Conservation (phyloP, 2,888 invertebrate species). For the Tinea pellionella region DNA sequence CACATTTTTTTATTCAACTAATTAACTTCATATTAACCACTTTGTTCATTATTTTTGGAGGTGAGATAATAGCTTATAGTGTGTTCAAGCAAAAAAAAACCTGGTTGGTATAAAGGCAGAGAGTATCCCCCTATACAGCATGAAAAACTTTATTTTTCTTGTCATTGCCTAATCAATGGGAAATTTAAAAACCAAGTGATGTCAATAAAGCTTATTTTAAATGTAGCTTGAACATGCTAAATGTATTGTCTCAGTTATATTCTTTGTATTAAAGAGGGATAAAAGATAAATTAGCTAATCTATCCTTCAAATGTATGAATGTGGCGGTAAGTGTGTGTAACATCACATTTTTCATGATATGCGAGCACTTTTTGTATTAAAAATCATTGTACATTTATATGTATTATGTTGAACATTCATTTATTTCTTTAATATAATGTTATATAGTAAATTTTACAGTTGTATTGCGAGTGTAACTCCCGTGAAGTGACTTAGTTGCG, state of each 20-base stretch:
- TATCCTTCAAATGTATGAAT: neutral
- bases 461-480: no score
- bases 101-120: no score
- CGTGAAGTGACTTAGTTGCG: no score
- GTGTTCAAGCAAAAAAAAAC: no score
- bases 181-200: neutral
- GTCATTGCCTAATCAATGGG: neutral
- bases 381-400: neutral
- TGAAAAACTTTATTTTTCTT: no score
- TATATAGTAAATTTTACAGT: no score
- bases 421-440: no score
- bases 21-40: neutral
- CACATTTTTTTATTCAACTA: neutral
- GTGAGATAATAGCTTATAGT: neutral
- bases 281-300: neutral
- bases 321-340: conserved; percentile 25
- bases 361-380: conserved; percentile 5
- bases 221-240: neutral
- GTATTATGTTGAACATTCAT: neutral
- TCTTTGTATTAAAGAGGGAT: neutral
- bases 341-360: conserved; percentile 33
- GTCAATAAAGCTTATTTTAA: neutral
- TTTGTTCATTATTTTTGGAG: neutral
- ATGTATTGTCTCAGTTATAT: neutral
- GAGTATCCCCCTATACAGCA: no score